phyloP scores from a whole-genome alignment of 2,797 vertebrate species.

The Manis crassicaudata region DNA sequence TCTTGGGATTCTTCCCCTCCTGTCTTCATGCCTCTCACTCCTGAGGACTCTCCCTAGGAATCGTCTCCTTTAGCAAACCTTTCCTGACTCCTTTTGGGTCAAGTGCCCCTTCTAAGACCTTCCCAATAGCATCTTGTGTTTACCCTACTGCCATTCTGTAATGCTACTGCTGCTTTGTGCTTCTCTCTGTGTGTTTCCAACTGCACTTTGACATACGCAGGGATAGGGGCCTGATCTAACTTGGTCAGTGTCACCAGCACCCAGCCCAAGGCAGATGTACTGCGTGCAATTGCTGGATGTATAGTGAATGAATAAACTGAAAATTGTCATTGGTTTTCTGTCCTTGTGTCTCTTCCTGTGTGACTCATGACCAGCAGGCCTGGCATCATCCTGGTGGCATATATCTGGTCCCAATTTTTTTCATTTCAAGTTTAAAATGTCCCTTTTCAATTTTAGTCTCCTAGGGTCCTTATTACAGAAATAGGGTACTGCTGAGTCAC shows the following conservation, averaged over 20 bases:
- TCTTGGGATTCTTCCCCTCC: background rate
- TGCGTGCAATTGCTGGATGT: accelerated
- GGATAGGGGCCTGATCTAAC: background rate
- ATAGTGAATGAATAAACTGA: accelerated
- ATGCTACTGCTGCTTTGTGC: background rate
- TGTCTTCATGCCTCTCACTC: background rate
- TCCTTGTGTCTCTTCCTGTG: background rate
- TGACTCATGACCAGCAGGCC: background rate
- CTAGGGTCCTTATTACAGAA: background rate
- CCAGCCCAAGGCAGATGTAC: background rate
- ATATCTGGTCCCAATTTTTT: background rate
- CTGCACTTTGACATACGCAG: background rate
- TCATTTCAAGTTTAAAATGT: background rate
- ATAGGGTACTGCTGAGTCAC: background rate
- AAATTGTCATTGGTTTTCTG: background rate
- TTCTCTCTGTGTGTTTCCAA: background rate
- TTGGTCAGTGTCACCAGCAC: background rate
- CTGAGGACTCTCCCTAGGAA: too few relatives aligned
- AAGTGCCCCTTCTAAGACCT: background rate
- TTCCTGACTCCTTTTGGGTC: accelerated
- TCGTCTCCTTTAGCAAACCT: accelerated
- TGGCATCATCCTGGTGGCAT: background rate
- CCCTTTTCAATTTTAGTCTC: background rate
- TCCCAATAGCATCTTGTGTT: accelerated
- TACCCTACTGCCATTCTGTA: background rate